phyloP scores from a whole-genome alignment of 2,113 vertebrate species.

The Sturnus vulgaris region DNA sequence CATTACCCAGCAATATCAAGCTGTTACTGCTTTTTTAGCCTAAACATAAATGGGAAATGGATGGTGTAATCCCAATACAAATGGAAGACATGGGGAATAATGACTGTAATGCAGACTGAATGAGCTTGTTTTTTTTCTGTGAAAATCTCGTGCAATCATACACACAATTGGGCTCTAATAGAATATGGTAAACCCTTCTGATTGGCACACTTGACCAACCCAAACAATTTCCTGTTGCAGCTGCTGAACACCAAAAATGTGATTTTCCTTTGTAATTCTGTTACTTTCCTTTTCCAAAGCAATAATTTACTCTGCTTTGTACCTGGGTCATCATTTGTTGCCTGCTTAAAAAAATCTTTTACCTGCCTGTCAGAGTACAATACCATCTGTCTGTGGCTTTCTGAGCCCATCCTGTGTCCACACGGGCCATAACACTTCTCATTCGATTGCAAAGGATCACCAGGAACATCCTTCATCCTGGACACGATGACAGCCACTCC shows the following conservation, averaged over 20 bases:
- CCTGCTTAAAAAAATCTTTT: neutral
- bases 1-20: neutral
- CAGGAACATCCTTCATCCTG: neutral
- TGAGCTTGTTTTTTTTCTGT: neutral
- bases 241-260: neutral
- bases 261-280: neutral
- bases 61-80: neutral
- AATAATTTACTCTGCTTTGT: neutral
- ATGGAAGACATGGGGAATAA: neutral
- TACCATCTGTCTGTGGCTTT: neutral
- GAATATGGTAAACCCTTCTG: neutral
- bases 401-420: neutral
- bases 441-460: neutral
- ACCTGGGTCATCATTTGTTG: neutral
- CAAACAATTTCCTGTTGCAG: neutral
- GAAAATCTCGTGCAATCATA: neutral
- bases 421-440: rapidly evolving
- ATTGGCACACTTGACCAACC: neutral
- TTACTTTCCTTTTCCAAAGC: neutral
- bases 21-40: neutral
- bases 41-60: neutral
- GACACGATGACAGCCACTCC: neutral
- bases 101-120: neutral
- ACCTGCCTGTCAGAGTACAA: neutral
- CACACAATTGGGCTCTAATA: neutral